Base-by-base conservation (phyloP, 2,113 vertebrate species). In the Leucoraja erinaceus region DNA sequence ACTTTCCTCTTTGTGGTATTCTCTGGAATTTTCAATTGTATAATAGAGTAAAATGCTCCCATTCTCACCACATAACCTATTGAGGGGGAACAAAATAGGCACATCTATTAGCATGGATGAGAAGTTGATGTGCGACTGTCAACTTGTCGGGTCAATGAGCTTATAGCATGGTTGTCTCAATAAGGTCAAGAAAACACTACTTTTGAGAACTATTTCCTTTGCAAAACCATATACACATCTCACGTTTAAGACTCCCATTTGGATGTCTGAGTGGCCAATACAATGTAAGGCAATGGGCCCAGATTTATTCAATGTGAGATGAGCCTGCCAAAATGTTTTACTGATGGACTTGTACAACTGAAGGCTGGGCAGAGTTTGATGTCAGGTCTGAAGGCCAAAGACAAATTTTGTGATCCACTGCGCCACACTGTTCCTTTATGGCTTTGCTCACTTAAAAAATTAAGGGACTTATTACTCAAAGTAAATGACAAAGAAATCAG, bases 1-100 rank as follows among this genome's bases (percentile, higher is more conserved):
- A 93, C 95, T 96, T 93, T 98, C 97, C 94, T 98, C 98, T 95
- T 98, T 97, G 95, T 99, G 99, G 95, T 99, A 99, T 78, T 98
- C 97, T 94, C 98, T 97, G 56, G 98, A 98, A 95, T 99, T 99
- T 94, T 98, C 97, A 16, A 96, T 97, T 0, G 97, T 97, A 94
- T 99, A 97, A 95, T 97, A 98, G 47, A 99, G 96, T 94, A 96
- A 94, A 90, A 98, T 95, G 0, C 94, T 94, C 6, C 96, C 97
- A 93, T 97, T 98, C 92, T 99, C 97, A 9, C 97, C 98, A 95
- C 98, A 98, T 93, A 99, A 94, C 93, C 97, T 97, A 94, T 47
- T 3, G 25, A 81, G 33, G n/a, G 54, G 14, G 70, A 56, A 20
- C 54, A 56, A 93, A 3, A 25, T 5, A 68, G 11, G 54, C 10